Conservation (phyloP, 2,113 vertebrate genomes). For the Mus musculus region GRCm39 chr12:24769501-24770000, state of each 20-base stretch:
- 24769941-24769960: neutral
- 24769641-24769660: neutral
- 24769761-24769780: neutral
- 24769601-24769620: neutral
- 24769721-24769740: neutral
- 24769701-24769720: neutral
- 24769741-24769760: neutral
- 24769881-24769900: too few species aligned
- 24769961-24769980: neutral
- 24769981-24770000: too few species aligned
- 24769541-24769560: too few species aligned
- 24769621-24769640: neutral
- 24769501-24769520: neutral
- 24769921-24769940: rapidly evolving
- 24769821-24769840: neutral
- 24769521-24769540: neutral
- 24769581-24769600: neutral
- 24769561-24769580: neutral
- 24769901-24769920: neutral
- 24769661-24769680: neutral
- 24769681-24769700: too few species aligned
- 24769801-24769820: neutral
- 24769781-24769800: neutral
- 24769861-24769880: too few species aligned
- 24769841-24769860: too few species aligned